Conservation (phyloP, 2,113 vertebrate genomes). For the Acrocephalus arundinaceus region DNA sequence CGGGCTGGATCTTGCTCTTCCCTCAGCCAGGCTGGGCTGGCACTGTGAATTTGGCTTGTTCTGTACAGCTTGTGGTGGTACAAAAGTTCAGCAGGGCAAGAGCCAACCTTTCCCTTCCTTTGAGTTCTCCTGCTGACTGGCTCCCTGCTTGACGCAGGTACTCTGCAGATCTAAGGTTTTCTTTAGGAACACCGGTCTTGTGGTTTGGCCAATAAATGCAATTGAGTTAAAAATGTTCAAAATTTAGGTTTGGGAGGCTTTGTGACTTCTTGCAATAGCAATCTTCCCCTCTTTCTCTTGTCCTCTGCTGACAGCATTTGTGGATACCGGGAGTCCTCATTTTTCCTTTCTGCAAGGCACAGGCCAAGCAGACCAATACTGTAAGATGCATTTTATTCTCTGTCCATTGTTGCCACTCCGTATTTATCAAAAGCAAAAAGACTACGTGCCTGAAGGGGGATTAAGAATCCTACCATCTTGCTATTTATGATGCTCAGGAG, state of each 20-base stretch:
- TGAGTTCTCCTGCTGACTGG: background rate
- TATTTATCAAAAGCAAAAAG: conserved; percentile 33
- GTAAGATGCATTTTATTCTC: background rate
- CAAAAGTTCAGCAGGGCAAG: background rate
- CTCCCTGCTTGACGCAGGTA: background rate
- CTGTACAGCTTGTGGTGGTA: background rate
- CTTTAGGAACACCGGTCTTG: background rate
- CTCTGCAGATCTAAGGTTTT: background rate
- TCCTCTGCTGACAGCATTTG: background rate
- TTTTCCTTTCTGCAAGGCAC: conserved; percentile 6
- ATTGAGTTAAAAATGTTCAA: background rate
- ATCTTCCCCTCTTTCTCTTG: background rate
- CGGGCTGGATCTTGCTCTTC: rapidly evolving
- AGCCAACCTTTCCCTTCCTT: background rate
- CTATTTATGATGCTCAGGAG: conserved; percentile 36
- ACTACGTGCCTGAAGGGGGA: background rate
- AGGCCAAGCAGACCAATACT: background rate
- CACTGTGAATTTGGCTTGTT: background rate
- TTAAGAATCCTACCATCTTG: conserved; percentile 6
- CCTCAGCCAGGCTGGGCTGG: background rate
- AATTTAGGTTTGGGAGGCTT: background rate
- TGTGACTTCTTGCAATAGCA: background rate
- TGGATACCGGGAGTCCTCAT: background rate
- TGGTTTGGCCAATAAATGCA: background rate
- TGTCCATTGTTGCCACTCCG: background rate